phyloP scores from a whole-genome alignment of 37 sponge, comb jelly and placozoan genomes.

The Agelas oroides region DNA sequence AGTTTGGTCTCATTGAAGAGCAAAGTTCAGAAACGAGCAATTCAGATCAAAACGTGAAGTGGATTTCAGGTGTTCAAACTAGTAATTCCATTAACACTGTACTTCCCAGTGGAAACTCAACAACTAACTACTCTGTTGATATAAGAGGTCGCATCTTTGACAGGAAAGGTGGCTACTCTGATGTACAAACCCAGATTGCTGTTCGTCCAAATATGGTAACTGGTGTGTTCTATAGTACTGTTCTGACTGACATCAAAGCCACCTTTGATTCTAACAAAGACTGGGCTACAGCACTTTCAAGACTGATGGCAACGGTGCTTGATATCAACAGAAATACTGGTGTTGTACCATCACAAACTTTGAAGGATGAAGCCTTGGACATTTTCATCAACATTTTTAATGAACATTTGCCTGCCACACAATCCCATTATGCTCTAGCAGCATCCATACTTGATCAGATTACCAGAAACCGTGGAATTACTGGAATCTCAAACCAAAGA shows the following conservation, averaged over 20 bases:
- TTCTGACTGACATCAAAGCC: background rate
- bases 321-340: conserved; percentile 7
- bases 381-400: conserved; percentile 31
- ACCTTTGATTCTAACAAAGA: conserved; percentile 8
- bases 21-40: background rate
- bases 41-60: conserved; percentile 4
- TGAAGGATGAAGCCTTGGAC: conserved; percentile 10
- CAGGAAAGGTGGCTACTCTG: conserved; percentile 38
- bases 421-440: conserved; percentile 34
- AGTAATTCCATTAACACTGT: background rate
- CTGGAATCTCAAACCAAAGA: background rate
- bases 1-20: conserved; percentile 59
- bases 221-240: background rate
- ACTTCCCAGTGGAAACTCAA: conserved; percentile 36
- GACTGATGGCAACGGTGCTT: background rate
- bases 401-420: conserved; percentile 16
- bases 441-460: conserved; percentile 24
- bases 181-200: background rate
- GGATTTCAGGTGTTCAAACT: conserved; percentile 61
- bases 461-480: background rate
- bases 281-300: conserved; percentile 38
- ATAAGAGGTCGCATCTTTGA: conserved; percentile 36
- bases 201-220: background rate
- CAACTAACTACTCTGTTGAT: background rate
- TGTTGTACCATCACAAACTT: background rate